Base-by-base conservation (phyloP, 2,888 invertebrate genomes). In the Macrosoma leucophasiata region DNA sequence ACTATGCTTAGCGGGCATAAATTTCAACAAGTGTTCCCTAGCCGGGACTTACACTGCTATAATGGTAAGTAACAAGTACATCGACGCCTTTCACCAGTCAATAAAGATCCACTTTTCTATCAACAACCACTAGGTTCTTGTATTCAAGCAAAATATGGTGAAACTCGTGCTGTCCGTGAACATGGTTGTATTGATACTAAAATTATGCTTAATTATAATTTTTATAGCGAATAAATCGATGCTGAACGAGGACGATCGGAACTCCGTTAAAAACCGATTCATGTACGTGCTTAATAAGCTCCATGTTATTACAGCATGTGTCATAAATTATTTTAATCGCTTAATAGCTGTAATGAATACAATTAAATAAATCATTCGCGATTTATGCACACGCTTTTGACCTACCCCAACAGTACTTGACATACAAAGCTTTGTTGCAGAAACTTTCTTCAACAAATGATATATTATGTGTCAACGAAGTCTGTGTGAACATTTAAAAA, bases 31-130 rank as follows among this genome's bases (percentile, higher is more conserved):
- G 65, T 59, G 60, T 56, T 43, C 50, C 53, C 46, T 41, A 45
- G 48, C 51, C 37, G 54, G 48, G 48, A 52, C 48, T 52, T 39
- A 44, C 47, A 55, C 58, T 52, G 48, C 56, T 55, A 57, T 62
- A 57, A 59, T 48, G 45, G 47, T 48, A 50, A 55, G 42, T 51
- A 49, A 51, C 55, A 46, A 45, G 47, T 50, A 50, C 52, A 51
- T 52, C 42, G 41, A 40, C 45, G 30, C 49, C 75, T 79, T 79
- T 78, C 78, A 72, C 78, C 64, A 48, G 44, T 64, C 61, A 63
- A 71, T 70, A 71, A 70, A 70, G 65, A 70, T 66, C 71, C 61
- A 70, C 74, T 73, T 78, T 75, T 78, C 73, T 66, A 72, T 61
- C 61, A 58, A 58, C 62, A 56, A 58, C 55, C 50, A 53, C 47